phyloP scores from a whole-genome alignment of 2,113 vertebrate genomes.

The Oceanites oceanicus region DNA sequence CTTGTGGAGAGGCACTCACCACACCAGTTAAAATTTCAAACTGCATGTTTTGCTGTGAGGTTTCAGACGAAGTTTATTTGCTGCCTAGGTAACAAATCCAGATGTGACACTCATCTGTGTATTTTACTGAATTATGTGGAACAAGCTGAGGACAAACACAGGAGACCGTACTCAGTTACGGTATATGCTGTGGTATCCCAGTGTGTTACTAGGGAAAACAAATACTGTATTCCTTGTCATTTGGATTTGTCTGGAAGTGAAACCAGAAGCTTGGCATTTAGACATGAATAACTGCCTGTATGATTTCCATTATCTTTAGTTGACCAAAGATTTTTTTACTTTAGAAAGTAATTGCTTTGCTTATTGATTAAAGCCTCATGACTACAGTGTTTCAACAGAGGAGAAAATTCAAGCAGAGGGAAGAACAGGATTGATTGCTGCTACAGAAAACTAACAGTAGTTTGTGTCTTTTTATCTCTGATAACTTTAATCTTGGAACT shows the following conservation, averaged over 20 bases:
- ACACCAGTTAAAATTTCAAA: slow-evolving; percentile 21
- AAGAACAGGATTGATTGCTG: background rate
- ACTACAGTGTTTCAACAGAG: background rate
- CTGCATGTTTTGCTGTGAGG: background rate
- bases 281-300: background rate
- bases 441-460: background rate
- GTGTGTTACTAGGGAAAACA: slow-evolving; percentile 30
- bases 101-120: slow-evolving; percentile 75
- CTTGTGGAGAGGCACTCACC: background rate
- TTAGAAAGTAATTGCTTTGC: slow-evolving; percentile 19
- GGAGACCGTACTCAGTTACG: background rate
- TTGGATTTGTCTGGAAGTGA: slow-evolving; percentile 32
- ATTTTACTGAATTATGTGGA: slow-evolving; percentile 57
- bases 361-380: background rate
- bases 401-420: background rate
- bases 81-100: slow-evolving; percentile 64
- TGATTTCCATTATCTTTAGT: background rate
- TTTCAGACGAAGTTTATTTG: slow-evolving; percentile 49
- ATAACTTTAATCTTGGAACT: background rate
- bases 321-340: slow-evolving; percentile 33
- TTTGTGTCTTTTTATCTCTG: background rate
- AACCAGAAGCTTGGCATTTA: slow-evolving; percentile 14
- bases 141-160: slow-evolving; percentile 6
- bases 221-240: slow-evolving; percentile 16
- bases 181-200: background rate